Base-by-base conservation (phyloP, 2,113 vertebrate genomes). In the Cyphomyrus plagiostoma region DNA sequence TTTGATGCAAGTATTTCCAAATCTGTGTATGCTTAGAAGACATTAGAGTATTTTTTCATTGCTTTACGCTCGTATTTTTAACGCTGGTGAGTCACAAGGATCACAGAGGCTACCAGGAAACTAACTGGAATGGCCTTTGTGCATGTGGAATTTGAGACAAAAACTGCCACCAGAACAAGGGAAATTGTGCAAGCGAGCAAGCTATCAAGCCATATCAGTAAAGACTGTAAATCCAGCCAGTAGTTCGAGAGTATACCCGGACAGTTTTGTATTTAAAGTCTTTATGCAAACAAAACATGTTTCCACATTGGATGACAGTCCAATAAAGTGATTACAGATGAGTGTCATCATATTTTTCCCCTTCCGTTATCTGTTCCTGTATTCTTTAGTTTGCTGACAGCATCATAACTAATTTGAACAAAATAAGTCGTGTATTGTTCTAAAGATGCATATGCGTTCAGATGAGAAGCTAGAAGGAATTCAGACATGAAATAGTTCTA, bases 131-230 rank as follows among this genome's bases (percentile, higher is more conserved):
- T 35, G 35, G 7, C 88, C 48, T 89, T 89, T 80, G 88, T 89
- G 26, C 48, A 9, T 23, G 88, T 42, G 48, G 26, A 89, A 89
- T 89, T 50, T 53, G 88, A 89, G 49, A 82, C 70, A 52, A 21
- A 77, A 89, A 74, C 66, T 89, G 88, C 88, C 88, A 89, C 45
- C 88, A 53, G 19, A 21, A 17, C 88, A 82, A 48, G 49, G 30
- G 10, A 48, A 89, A 53, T 82, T 89, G 70, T 53, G 88, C 66
- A 89, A 89, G 66, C 19, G 26, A 52, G 88, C 26, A 11, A 52
- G 88, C 48, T 77, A 52, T 89, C 46, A 35, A 52, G 70, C 48
- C 66, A 82, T 39, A 49, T 42, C 23, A 7, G 13, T 53, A n/a
- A 39, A 89, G 46, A 53, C 53, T 52, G 48, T 74, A 58, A 87